A percentile compares a stretch with the other conserved stretches of the same genome.
Conservation (phyloP, 2,797 vertebrate genomes). For the Anas flavirostris region DNA sequence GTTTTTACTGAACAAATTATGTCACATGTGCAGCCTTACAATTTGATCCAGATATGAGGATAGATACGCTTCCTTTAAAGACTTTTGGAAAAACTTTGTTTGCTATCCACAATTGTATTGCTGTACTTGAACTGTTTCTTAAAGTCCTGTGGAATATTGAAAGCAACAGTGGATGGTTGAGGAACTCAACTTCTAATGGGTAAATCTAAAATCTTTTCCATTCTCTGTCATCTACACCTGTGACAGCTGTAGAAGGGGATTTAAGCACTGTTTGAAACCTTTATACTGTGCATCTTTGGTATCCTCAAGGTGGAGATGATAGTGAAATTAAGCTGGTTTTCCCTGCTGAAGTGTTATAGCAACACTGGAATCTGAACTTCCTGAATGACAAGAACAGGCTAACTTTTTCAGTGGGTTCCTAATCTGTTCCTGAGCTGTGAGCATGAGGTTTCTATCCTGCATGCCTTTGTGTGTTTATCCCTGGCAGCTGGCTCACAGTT, state of each 20-base stretch:
- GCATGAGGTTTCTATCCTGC: neutral
- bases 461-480: neutral
- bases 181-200: neutral
- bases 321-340: neutral
- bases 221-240: neutral
- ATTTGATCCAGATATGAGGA: neutral
- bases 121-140: neutral
- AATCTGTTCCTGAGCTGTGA: neutral
- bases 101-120: neutral
- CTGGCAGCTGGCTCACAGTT: neutral
- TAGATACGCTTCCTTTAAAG: neutral
- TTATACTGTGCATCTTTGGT: neutral
- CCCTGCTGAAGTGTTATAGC: neutral
- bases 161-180: slow-evolving; percentile 9
- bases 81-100: neutral
- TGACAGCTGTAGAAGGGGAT: neutral
- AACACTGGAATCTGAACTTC: neutral
- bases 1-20: neutral
- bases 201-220: neutral
- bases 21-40: neutral
- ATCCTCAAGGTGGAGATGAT: neutral
- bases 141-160: neutral
- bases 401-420: neutral
- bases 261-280: neutral
- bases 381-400: neutral